Evolutionary conservation across 2,797 vertebrate species (phyloP).

Genomic region (Acridotheres tristis): DNA sequence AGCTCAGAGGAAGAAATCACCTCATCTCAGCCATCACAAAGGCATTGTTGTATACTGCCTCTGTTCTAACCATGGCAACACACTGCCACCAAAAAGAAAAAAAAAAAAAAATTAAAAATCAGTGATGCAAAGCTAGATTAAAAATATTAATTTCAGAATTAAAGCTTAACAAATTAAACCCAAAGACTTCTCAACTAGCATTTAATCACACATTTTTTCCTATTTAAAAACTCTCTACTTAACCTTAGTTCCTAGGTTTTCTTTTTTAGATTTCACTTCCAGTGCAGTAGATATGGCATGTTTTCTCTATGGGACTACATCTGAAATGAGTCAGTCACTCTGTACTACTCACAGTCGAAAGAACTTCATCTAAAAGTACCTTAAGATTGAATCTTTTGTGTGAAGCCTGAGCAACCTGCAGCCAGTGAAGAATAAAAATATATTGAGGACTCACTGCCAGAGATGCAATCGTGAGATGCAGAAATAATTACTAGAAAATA

Average conservation of each 20-base stretch:
- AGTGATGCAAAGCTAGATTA: not conserved
- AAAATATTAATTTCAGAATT: not conserved
- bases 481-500: conserved; percentile 27
- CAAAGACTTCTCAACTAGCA: not conserved
- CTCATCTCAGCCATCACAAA: not conserved
- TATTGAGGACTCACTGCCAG: not conserved
- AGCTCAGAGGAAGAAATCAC: not conserved
- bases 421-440: conserved; percentile 35
- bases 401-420: conserved; percentile 11
- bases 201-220: not conserved
- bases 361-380: conserved; percentile 44
- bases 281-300: not conserved
- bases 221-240: not conserved
- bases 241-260: not conserved
- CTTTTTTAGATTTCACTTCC: not conserved
- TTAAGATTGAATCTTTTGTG: conserved; percentile 46
- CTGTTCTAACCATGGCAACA: not conserved
- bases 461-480: conserved; percentile 1
- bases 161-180: not conserved
- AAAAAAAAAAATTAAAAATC: not conserved
- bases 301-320: conserved; percentile 4
- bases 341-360: not conserved
- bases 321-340: conserved; percentile 27
- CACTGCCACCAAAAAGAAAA: not conserved
- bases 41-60: not conserved